phyloP scores from a whole-genome alignment of 2,888 invertebrate genomes.

The Dorcus parallelipipedus region DNA sequence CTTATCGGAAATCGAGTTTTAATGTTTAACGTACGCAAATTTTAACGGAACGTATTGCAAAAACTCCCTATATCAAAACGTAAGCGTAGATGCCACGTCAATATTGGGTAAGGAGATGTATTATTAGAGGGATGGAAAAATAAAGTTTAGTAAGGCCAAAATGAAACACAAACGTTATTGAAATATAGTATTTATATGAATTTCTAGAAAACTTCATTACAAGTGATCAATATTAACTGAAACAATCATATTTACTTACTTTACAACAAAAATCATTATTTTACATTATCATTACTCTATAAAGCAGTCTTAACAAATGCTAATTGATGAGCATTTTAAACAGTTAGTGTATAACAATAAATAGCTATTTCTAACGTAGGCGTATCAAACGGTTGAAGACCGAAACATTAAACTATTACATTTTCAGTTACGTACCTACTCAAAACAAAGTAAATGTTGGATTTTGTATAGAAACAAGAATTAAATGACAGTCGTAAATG shows the following conservation, averaged over 20 bases:
- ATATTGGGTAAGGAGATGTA: no score
- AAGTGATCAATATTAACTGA: slow-evolving; percentile 7
- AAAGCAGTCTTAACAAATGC: slow-evolving; percentile 16
- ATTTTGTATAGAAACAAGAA: no score
- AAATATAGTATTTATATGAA: slow-evolving; percentile 2
- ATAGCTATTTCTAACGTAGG: slow-evolving; percentile 1
- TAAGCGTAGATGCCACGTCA: no score
- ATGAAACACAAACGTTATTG: background rate
- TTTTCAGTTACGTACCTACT: no score
- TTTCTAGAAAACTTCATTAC: slow-evolving; percentile 11
- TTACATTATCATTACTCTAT: slow-evolving; percentile 8
- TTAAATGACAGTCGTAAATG: no score
- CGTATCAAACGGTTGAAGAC: background rate
- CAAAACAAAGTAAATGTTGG: no score
- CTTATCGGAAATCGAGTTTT: no score
- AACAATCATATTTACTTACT: slow-evolving; percentile 5
- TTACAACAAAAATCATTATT: slow-evolving; percentile 4
- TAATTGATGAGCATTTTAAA: slow-evolving; percentile 12
- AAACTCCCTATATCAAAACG: no score
- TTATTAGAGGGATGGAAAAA: no score
- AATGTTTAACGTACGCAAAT: no score
- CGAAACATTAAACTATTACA: background rate
- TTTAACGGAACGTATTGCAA: no score
- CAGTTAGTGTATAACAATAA: slow-evolving; percentile 9
- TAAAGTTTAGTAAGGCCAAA: no score